Percentiles rank a stretch among this genome's conserved stretches.
Conservation (phyloP, 2,797 vertebrate genomes). For the Coranthus polyacanthus region DNA sequence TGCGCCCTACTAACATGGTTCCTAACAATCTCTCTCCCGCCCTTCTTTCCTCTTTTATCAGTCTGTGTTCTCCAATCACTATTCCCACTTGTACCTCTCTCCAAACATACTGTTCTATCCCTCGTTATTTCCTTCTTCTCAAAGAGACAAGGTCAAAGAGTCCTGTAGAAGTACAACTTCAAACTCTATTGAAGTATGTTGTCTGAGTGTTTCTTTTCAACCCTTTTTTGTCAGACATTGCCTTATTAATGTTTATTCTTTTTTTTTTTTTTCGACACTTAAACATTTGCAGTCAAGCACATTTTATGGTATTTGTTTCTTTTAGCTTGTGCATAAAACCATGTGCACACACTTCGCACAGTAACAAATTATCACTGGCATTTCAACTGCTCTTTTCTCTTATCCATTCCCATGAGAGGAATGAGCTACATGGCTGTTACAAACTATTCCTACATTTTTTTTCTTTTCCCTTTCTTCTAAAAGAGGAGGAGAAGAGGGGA, state of each 20-base stretch:
- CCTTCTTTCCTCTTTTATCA: conserved; percentile 75
- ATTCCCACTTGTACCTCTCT: conserved; percentile 76
- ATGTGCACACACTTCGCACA: conserved; percentile 11
- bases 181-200: conserved; percentile 69
- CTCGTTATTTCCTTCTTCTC: conserved; percentile 67
- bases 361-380: conserved; percentile 50
- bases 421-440: conserved; percentile 51
- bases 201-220: conserved; percentile 41
- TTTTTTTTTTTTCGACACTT: conserved; percentile 6
- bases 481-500: conserved; percentile 39
- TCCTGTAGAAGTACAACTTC: conserved; percentile 63
- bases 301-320: conserved; percentile 34
- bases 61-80: conserved; percentile 71
- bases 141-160: conserved; percentile 78
- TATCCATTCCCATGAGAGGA: conserved; percentile 65
- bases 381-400: conserved; percentile 58
- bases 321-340: background rate
- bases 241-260: conserved; percentile 57
- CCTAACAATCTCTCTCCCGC: conserved; percentile 64
- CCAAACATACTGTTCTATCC: conserved; percentile 73
- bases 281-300: conserved; percentile 35
- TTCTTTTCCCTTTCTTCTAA: conserved; percentile 28
- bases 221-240: conserved; percentile 49
- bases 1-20: conserved; percentile 75
- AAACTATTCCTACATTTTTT: conserved; percentile 60